These are phyloP conservation scores for Montipora capitata DNA, from an alignment of 92 coral and sea anemone genomes.

Conservation along the genomic window DNA sequence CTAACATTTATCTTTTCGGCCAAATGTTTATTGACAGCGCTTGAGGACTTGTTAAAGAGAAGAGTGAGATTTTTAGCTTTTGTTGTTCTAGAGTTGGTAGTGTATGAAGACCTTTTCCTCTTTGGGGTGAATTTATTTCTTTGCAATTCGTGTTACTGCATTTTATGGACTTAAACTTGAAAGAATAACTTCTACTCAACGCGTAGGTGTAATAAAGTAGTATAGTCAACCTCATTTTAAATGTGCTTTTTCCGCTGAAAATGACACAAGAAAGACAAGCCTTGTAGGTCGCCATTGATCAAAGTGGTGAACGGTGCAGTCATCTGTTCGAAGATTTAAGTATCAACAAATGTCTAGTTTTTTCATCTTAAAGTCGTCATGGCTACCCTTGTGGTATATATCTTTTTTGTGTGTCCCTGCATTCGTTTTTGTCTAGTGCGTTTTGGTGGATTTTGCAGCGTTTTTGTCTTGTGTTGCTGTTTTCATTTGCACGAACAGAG, in stretches of 20 bases:
- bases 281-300: neutral
- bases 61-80: no score
- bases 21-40: no score
- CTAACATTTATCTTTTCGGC: no score
- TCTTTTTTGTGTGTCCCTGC: no score
- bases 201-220: neutral
- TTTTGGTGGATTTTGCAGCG: no score
- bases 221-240: neutral
- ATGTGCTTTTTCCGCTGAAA: neutral
- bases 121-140: neutral
- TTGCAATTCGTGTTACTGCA: neutral
- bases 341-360: neutral
- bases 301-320: neutral
- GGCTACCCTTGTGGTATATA: neutral
- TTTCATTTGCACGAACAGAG: no score
- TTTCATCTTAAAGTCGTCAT: neutral
- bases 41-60: no score
- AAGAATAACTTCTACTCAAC: neutral
- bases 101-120: neutral
- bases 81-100: neutral
- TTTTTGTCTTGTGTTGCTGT: no score
- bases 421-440: no score
- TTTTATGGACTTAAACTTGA: neutral
- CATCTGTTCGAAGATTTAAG: neutral
- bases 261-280: constrained; percentile 19